A percentile compares a stretch with the other conserved stretches of the same genome.
These are phyloP conservation scores for Podabrus alpinus DNA, from an alignment of 2,888 invertebrate genomes.

Conservation along the genomic window DNA sequence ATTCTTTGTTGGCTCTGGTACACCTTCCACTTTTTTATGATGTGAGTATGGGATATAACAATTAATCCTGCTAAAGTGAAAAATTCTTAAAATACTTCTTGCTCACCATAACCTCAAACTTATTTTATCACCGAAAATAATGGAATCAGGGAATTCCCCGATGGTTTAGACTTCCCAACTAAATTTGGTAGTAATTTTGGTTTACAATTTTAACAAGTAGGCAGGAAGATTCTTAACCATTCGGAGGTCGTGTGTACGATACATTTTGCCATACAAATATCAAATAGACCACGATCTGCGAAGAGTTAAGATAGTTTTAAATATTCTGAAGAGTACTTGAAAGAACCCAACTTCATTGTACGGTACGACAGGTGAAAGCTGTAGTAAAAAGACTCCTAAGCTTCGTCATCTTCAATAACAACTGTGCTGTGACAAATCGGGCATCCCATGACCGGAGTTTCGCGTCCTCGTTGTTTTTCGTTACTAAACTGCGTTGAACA, in stretches of 20 bases:
- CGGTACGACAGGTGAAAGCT: neutral
- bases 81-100: too few relatives aligned
- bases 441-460: constrained; percentile 51
- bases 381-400: neutral
- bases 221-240: neutral
- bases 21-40: neutral
- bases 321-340: neutral
- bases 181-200: too few relatives aligned
- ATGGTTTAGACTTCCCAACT: too few relatives aligned
- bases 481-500: constrained; percentile 65
- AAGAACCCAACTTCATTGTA: neutral
- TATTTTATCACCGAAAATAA: too few relatives aligned
- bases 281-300: neutral
- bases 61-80: too few relatives aligned
- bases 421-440: constrained; percentile 64
- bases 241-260: neutral
- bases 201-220: neutral
- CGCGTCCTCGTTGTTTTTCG: constrained; percentile 46
- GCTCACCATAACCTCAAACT: neutral
- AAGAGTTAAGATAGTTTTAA: neutral
- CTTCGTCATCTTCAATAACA: constrained; percentile 59
- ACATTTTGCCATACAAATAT: neutral
- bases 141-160: too few relatives aligned
- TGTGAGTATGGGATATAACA: neutral
- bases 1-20: neutral